These are phyloP conservation scores for Melieria omissa DNA, from an alignment of 2,888 invertebrate species.

Conservation along the genomic window DNA sequence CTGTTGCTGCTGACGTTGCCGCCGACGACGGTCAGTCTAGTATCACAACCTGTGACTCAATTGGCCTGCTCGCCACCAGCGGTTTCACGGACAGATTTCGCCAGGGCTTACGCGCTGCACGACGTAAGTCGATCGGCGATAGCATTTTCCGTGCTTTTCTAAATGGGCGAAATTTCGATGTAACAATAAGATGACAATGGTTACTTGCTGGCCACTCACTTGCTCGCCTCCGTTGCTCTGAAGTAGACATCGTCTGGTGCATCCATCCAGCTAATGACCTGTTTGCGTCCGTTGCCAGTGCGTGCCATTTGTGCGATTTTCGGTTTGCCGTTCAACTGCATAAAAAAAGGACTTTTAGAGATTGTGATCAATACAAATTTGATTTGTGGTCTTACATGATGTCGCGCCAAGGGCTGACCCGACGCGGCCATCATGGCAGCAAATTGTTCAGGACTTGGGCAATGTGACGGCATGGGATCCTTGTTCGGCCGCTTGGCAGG, in stretches of 20 bases:
- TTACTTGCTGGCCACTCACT: slow-evolving; percentile 72
- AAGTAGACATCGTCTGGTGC: slow-evolving; percentile 98
- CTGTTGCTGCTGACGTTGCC: slow-evolving; percentile 46
- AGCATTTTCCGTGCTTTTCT: slow-evolving; percentile 88
- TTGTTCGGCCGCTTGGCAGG: slow-evolving; percentile 85
- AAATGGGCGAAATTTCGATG: not conserved
- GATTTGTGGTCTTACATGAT: slow-evolving; percentile 69
- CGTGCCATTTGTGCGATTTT: slow-evolving; percentile 83
- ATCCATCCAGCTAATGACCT: slow-evolving; percentile 98
- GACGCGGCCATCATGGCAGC: slow-evolving; percentile 78
- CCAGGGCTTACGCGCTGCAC: slow-evolving; percentile 89
- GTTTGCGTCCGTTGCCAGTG: slow-evolving; percentile 81
- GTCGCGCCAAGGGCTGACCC: slow-evolving; percentile 76
- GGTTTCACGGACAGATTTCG: slow-evolving; percentile 70
- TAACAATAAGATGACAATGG: not conserved
- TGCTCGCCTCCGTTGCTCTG: slow-evolving; percentile 88
- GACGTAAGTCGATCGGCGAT: slow-evolving; percentile 80
- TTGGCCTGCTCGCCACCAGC: slow-evolving; percentile 63
- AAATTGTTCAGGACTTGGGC: slow-evolving; percentile 77
- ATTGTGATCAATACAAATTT: not conserved
- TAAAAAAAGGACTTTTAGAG: slow-evolving; percentile 9
- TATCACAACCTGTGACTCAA: slow-evolving; percentile 77
- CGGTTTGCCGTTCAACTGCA: slow-evolving; percentile 83
- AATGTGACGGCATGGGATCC: slow-evolving; percentile 78
- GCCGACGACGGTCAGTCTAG: slow-evolving; percentile 75